Base-by-base conservation (phyloP, 2,797 vertebrate species). In the Cuniculus paca region DNA sequence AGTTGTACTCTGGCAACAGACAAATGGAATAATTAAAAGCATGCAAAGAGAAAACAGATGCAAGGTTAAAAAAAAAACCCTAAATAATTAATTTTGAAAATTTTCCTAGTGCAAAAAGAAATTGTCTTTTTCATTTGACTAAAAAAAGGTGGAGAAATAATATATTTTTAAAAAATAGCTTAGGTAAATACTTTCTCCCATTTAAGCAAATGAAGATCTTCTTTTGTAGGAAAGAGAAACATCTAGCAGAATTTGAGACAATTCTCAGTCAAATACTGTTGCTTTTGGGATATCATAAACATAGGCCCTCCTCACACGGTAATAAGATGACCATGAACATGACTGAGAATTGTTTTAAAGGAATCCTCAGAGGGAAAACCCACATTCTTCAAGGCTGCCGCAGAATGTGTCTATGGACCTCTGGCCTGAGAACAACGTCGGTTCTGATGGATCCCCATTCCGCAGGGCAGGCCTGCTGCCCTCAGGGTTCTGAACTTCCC, bases 401-500 rank as follows among this genome's bases (percentile, higher is more conserved):
- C 28, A 68, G 54, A 54, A 39, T 34, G 1, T 42, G 1, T 83
- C 77, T 61, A 5, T 42, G 20, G 87, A 50, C 26, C 0, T 28
- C 24, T 28, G 4, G n/a, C 56, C 70, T 45, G 31, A 65, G 60
- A 83, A 52, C 58, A 90, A 31, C 4, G 9, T 22, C 48, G 54
- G 6, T 63, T 80, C 17, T 52, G 34, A 74, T n/a, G 36, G 94
- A 65, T 63, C 4, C 65, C 88, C 77, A 5, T 60, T 63, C 79
- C 75, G n/a, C 78, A 84, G 45, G 11, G 12, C 9, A 89, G 84
- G 28, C 7, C 9, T n/a, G 54, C 1, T 45, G 72, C 70, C 17
- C 54, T 83, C 17, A 54, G 26, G 12, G 70, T 65, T 80, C 70
- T 63, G 87, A 84, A 90, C 72, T 80, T 85, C 48, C 88, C 65